Percentiles rank a stretch among this genome's conserved stretches.
Conservation (phyloP, 2,797 vertebrate species). For the Synaphobranchus kaupii region DNA sequence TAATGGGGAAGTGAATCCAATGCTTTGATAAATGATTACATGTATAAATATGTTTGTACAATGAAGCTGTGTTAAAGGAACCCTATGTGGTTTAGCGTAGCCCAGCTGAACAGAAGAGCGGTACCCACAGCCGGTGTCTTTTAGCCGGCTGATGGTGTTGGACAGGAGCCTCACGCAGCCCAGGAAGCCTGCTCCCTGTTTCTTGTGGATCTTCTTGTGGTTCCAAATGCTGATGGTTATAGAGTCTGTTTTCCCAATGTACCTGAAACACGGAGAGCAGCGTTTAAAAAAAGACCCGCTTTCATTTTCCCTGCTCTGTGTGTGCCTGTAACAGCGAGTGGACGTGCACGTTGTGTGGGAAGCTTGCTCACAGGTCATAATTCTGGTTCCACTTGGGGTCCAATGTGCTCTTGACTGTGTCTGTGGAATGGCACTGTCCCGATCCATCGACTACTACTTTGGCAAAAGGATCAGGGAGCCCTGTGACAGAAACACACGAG, state of each 20-base stretch:
- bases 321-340: background rate
- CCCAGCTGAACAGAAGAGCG: background rate
- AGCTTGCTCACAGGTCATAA: constrained; percentile 90
- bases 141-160: constrained; percentile 95
- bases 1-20: no score
- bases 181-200: constrained; percentile 96
- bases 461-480: constrained; percentile 94
- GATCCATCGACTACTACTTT: constrained; percentile 97
- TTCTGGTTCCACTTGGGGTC: constrained; percentile 99
- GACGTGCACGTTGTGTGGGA: background rate
- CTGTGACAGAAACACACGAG: constrained; percentile 61
- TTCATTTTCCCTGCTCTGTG: background rate
- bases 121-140: constrained; percentile 98
- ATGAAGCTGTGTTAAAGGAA: background rate
- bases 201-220: constrained; percentile 99
- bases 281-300: background rate
- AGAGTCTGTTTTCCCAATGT: constrained; percentile 95
- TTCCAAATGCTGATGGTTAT: constrained; percentile 99
- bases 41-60: background rate
- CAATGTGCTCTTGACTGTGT: constrained; percentile 98
- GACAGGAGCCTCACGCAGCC: constrained; percentile 96
- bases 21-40: background rate
- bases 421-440: constrained; percentile 97
- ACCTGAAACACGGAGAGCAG: constrained; percentile 60
- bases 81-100: background rate